Percentiles rank a stretch among this genome's conserved stretches.
Evolutionary conservation across 2,888 invertebrate species (phyloP).

Genomic region (Brenthis hecate): DNA sequence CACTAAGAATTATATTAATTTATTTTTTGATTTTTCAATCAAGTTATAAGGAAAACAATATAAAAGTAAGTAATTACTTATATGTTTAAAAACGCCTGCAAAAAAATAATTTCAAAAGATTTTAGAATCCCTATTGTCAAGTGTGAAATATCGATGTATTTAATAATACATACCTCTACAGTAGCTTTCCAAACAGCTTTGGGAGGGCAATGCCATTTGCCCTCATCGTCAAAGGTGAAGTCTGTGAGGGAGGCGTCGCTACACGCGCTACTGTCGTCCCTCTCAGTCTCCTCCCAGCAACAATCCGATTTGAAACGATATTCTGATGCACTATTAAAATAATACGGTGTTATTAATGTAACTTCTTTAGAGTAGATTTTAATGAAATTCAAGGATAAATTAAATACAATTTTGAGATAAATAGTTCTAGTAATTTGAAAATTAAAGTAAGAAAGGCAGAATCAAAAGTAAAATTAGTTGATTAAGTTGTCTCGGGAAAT

Average conservation of each 20-base stretch:
- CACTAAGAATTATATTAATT: too few relatives aligned
- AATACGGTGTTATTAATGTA: neutral
- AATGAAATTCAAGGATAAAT: too few relatives aligned
- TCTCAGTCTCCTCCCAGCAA: constrained; percentile 63
- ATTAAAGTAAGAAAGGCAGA: too few relatives aligned
- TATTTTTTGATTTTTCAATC: too few relatives aligned
- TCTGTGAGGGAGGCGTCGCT: constrained; percentile 74
- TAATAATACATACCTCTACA: constrained; percentile 81
- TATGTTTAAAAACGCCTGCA: neutral
- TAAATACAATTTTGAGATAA: too few relatives aligned
- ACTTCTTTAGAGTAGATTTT: too few relatives aligned
- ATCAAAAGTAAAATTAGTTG: too few relatives aligned
- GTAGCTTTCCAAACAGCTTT: constrained; percentile 91
- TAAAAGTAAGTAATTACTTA: too few relatives aligned
- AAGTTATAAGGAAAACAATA: too few relatives aligned
- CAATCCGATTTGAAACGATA: constrained; percentile 61
- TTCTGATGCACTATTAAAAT: constrained; percentile 58
- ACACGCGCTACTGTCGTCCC: constrained; percentile 73
- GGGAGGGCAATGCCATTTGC: constrained; percentile 89
- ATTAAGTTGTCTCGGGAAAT: too few relatives aligned
- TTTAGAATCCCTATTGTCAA: neutral
- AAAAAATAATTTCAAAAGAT: neutral
- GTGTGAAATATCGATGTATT: neutral
- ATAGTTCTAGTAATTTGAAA: too few relatives aligned
- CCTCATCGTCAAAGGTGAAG: constrained; percentile 71